Percentiles rank a stretch among this genome's conserved stretches.
Evolutionary conservation across 2,888 invertebrate genomes (phyloP).

Genomic region (Plebejus anna): DNA sequence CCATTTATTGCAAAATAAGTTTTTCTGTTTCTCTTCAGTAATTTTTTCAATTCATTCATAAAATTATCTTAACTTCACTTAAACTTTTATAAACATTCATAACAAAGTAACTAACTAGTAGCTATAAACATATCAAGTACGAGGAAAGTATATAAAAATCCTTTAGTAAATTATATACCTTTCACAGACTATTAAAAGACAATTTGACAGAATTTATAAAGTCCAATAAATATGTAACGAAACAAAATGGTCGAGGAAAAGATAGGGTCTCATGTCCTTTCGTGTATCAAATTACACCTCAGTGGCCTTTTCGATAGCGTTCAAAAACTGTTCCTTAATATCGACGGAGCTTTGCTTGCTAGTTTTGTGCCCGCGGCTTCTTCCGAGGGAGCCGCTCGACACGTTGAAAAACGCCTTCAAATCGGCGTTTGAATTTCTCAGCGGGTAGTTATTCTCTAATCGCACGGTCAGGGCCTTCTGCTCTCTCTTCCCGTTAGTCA

Average conservation of each 20-base stretch:
- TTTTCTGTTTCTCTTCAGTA: no score
- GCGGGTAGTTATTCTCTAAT: constrained; percentile 59
- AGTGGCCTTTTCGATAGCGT: constrained; percentile 91
- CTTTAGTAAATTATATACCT: background rate
- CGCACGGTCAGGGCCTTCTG: constrained; percentile 61
- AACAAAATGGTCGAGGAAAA: background rate
- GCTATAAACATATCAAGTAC: background rate
- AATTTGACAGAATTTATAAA: background rate
- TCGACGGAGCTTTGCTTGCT: constrained; percentile 84
- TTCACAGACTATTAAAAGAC: background rate
- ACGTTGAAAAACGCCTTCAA: constrained; percentile 59
- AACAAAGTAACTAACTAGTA: background rate
- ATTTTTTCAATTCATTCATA: background rate
- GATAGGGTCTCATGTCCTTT: background rate
- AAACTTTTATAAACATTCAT: background rate
- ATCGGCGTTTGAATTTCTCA: constrained; percentile 53
- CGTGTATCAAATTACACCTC: constrained; percentile 82
- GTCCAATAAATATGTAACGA: background rate
- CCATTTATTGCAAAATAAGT: background rate
- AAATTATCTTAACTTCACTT: background rate
- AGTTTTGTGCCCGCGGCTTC: constrained; percentile 84
- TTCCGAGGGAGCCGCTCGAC: constrained; percentile 57
- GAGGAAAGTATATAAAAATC: background rate
- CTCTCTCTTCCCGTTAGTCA: constrained; percentile 53
- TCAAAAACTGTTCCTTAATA: constrained; percentile 86